Base-by-base conservation (phyloP, 2,113 vertebrate species). In the Mohoua ochrocephala region DNA sequence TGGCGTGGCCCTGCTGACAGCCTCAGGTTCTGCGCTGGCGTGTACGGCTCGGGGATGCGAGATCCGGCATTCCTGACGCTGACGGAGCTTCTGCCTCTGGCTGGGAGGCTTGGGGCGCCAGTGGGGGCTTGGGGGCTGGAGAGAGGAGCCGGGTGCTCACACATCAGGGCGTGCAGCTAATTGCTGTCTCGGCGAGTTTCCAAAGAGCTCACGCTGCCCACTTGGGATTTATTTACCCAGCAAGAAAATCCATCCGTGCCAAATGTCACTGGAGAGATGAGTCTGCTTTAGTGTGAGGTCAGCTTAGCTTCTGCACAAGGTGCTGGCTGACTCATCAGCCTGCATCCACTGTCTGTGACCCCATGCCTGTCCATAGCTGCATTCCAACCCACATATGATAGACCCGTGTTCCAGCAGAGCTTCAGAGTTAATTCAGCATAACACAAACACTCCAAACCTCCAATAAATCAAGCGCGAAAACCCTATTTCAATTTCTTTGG, bases 61-160 rank as follows among this genome's bases (percentile, higher is more conserved):
- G 14, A 5, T 1, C 15, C 23, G 1, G 2, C 1, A 2, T 7
- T 35, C 22, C 39, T 2, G 2, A 1, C 0, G 12, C 57, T 3
- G 3, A 13, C 31, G 33, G 52, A 21, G 3, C 8, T 41, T 7
- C 42, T 30, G 78, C 42, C 63, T 4, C 41, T 0, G 56, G 2
- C 71, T 26, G n/a, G 19, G 41, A 8, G 24, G 16, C 26, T 1
- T 28, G 2, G 19, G 47, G 47, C 4, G 7, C 50, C 27, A 0
- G 8, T 0, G 2, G 33, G 31, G 35, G 12, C 52, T 3, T 1
- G 4, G 30, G 39, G 33, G 16, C 49, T 45, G 64, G 7, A 9
- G 24, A 42, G 30, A 0, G 3, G 41, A 10, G 57, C 45, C 2
- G 3, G 21, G 10, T 2, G 21, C 5, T 30, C 68, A 3, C 30